Percentiles rank a stretch among this genome's conserved stretches.
Conservation (phyloP, 2,797 vertebrate species). For the Gymnopithys bicolor region DNA sequence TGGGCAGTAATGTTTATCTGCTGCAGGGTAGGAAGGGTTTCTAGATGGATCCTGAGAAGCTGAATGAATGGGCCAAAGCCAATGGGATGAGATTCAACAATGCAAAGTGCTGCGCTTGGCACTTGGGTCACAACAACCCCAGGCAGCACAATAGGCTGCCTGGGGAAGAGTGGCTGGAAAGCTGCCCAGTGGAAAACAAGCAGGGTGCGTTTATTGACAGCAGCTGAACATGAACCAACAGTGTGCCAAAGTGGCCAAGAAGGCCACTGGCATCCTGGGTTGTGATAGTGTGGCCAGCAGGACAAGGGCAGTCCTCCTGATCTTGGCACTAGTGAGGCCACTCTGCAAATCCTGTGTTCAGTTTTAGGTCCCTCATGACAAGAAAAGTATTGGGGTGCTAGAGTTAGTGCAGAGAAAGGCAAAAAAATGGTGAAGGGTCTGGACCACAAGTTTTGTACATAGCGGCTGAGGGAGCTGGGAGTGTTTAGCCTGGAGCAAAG, state of each 20-base stretch:
- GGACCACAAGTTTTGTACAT: not conserved
- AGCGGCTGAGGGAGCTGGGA: not conserved
- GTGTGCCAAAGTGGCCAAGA: not conserved
- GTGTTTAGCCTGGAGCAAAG: not conserved
- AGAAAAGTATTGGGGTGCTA: accelerated
- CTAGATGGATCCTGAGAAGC: accelerated
- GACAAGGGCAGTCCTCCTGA: accelerated
- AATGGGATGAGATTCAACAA: accelerated
- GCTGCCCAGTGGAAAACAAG: accelerated
- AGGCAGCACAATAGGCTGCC: accelerated
- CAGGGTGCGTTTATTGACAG: accelerated
- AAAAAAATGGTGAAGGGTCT: not conserved
- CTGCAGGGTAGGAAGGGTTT: accelerated
- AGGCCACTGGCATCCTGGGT: not conserved
- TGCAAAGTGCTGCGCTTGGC: accelerated
- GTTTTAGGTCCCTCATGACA: not conserved
- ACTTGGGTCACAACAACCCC: accelerated
- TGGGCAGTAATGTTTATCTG: not conserved
- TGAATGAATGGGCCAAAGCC: accelerated
- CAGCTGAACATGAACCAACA: not conserved
- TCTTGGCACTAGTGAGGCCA: no score
- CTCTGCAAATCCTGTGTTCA: not conserved
- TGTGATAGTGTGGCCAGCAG: accelerated
- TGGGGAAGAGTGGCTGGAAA: not conserved
- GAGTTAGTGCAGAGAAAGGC: not conserved